These are phyloP conservation scores for Patella pellucida DNA, from an alignment of 2,888 invertebrate genomes.

Conservation along the genomic window DNA sequence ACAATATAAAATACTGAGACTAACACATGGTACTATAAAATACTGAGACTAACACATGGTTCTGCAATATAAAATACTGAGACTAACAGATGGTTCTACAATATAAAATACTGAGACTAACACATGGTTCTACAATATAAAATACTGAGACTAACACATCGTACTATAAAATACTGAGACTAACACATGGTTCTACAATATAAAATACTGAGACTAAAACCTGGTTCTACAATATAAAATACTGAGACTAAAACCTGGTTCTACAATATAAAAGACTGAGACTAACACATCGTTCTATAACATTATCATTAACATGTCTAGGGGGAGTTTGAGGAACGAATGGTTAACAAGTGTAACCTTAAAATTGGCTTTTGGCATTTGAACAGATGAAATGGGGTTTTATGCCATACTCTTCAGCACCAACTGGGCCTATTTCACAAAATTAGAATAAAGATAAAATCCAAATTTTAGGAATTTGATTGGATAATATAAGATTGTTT, in stretches of 20 bases:
- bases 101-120: slow-evolving; percentile 50
- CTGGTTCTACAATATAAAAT: slow-evolving; percentile 47
- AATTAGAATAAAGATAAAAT: too few species aligned
- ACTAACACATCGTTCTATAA: too few species aligned
- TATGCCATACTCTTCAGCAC: too few species aligned
- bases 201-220: slow-evolving; percentile 52
- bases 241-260: slow-evolving; percentile 51
- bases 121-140: slow-evolving; percentile 44
- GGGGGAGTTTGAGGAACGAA: too few species aligned
- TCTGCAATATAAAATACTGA: slow-evolving; percentile 54
- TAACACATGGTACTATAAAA: slow-evolving; percentile 50
- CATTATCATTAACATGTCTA: too few species aligned
- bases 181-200: slow-evolving; percentile 46
- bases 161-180: too few species aligned
- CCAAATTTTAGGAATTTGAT: too few species aligned
- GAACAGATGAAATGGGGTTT: too few species aligned
- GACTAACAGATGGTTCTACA: slow-evolving; percentile 48
- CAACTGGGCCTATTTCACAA: too few species aligned
- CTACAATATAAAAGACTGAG: slow-evolving; percentile 45
- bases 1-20: slow-evolving; percentile 49
- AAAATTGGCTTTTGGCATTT: too few species aligned
- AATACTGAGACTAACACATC: slow-evolving; percentile 55
- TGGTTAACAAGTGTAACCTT: too few species aligned
- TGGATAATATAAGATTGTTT: too few species aligned
- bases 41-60: slow-evolving; percentile 52